A percentile compares a stretch with the other conserved stretches of the same genome.
These are phyloP conservation scores for Dasyornis broadbenti DNA, from an alignment of 2,113 vertebrate genomes.

Conservation along the genomic window DNA sequence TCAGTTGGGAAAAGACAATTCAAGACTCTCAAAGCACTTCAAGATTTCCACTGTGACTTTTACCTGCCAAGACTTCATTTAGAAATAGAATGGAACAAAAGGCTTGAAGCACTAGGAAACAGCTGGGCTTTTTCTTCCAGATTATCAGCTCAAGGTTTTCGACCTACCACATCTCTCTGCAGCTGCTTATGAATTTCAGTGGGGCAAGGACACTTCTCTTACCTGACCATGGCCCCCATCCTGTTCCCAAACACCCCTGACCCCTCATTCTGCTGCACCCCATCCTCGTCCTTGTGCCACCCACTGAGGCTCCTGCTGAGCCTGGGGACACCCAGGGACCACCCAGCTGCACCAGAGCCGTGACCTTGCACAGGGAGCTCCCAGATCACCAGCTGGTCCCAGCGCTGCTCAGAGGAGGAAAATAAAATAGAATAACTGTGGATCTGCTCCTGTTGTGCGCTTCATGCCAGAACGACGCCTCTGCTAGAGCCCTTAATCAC, in stretches of 20 bases:
- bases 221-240: neutral
- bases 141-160: neutral
- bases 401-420: neutral
- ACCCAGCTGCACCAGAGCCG: neutral
- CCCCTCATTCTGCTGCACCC: neutral
- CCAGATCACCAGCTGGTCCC: neutral
- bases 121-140: neutral
- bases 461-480: neutral
- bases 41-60: neutral
- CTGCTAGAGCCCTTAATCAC: neutral
- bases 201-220: neutral
- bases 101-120: fast-evolving
- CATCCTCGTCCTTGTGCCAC: fast-evolving
- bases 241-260: fast-evolving
- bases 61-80: neutral
- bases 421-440: fast-evolving
- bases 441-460: neutral
- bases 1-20: neutral
- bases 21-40: neutral
- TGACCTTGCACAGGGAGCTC: neutral
- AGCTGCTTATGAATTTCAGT: no score
- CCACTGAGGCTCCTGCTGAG: neutral
- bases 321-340: neutral
- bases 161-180: fast-evolving
- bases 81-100: neutral